Conservation (phyloP, 2,888 invertebrate species). For the Drosophila flavopinicola region DNA sequence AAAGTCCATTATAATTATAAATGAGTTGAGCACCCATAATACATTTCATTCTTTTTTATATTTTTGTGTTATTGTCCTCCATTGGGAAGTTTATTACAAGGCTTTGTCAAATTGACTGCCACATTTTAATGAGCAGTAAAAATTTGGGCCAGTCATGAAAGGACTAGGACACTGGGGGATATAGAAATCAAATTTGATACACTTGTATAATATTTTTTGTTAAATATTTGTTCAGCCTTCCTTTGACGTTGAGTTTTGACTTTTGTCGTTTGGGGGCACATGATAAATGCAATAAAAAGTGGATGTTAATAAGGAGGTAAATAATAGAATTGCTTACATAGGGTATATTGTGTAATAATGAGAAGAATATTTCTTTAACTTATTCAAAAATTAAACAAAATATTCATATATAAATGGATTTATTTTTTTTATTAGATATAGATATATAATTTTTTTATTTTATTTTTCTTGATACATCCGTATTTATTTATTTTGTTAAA, state of each 20-base stretch:
- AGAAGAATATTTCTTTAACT: too few relatives aligned
- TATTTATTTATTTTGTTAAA: too few relatives aligned
- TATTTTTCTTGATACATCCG: too few relatives aligned
- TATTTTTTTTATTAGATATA: too few relatives aligned
- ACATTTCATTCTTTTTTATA: constrained; percentile 60
- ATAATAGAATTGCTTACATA: too few relatives aligned
- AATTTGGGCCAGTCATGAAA: constrained; percentile 62
- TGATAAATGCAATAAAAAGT: constrained; percentile 5
- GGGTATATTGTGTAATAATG: too few relatives aligned
- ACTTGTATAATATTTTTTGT: constrained; percentile 15
- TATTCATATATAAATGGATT: too few relatives aligned
- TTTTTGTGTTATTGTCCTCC: constrained; percentile 26
- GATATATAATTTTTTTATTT: too few relatives aligned
- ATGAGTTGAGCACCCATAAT: constrained; percentile 76
- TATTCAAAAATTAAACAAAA: too few relatives aligned
- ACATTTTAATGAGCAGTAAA: constrained; percentile 75
- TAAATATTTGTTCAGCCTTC: constrained; percentile 44
- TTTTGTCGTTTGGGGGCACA: background rate
- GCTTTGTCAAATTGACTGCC: constrained; percentile 73
- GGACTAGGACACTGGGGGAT: constrained; percentile 28
- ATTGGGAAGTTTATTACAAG: constrained; percentile 48
- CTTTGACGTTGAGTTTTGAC: constrained; percentile 17
- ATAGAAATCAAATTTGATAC: constrained; percentile 50
- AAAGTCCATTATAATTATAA: constrained; percentile 81
- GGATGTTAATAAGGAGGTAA: too few relatives aligned